Base-by-base conservation (phyloP, 2,888 invertebrate species). In the Plagodis dolabraria region DNA sequence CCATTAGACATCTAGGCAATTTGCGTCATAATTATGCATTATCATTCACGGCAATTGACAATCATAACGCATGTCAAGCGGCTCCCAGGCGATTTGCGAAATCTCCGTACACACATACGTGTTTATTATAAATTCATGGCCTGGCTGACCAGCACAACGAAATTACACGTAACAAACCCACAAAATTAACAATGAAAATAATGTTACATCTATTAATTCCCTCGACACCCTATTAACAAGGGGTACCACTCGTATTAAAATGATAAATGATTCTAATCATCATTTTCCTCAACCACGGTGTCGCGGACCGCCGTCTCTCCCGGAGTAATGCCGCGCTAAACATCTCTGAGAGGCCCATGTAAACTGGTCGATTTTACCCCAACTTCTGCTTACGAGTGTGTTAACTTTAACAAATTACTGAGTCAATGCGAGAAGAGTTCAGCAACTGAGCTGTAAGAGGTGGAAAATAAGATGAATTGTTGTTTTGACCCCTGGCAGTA, bases 391-490 rank as follows among this genome's bases (percentile, higher is more conserved):
- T 79, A 70, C 72, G 75, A 81, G 77, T 83, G 85, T 83, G 88
- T 85, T 89, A 89, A 89, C 87, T 89, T 87, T 87, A 87, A 91
- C 89, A 90, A 90, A 91, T 91, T 87, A 83, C 87, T 75, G 70
- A 77, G 72, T 77, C 83, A 83, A 87, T 86, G 85, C 83, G 83
- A 77, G 74, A 77, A 76, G 84, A 87, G 82, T 81, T 82, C 85
- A 82, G 80, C 81, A 79, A 80, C 79, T 82, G 80, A 76, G 72
- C 76, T 75, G 76, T 76, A 72, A 70, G 69, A 77, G 75, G 71
- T 72, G 66, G 77, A 78, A 79, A 82, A 74, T 67, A 80, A 89
- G 89, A 90, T 88, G 81, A 79, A 89, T 89, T 71, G 86, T 79
- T 78, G 71, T 76, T 82, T 80, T 80, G 82, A 84, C 86, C 87